Percentiles rank a stretch among this genome's conserved stretches.
phyloP scores from a whole-genome alignment of 1,140 invertebrate species.

The Heterodera carotae region DNA sequence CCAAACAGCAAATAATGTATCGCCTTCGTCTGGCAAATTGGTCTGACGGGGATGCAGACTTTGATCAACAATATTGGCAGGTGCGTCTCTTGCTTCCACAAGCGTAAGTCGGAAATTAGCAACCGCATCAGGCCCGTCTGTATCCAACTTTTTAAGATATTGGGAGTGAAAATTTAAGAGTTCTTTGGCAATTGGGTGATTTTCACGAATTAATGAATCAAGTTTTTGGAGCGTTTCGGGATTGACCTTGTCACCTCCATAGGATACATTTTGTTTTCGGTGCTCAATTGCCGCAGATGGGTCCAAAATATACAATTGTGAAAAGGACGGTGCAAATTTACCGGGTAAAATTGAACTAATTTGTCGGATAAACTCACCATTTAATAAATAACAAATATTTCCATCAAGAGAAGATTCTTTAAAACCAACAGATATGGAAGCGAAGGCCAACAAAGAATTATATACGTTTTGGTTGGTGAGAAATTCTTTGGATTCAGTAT shows the following conservation, averaged over 20 bases:
- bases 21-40: background rate
- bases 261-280: background rate
- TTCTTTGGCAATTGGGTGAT: background rate
- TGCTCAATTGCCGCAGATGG: background rate
- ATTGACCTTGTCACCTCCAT: background rate
- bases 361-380: background rate
- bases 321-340: background rate
- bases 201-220: background rate
- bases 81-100: background rate
- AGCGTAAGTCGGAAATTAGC: too few relatives aligned
- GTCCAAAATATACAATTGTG: background rate
- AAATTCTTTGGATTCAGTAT: background rate
- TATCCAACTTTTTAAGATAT: background rate
- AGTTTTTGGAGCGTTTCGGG: background rate
- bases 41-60: background rate
- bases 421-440: slow-evolving; percentile 3
- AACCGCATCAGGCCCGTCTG: too few relatives aligned
- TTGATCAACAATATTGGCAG: background rate
- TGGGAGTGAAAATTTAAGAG: background rate
- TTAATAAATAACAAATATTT: background rate
- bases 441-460: slow-evolving; percentile 12
- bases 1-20: background rate
- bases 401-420: background rate
- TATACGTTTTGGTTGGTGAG: background rate
- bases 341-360: background rate